Evolutionary conservation across 2,113 vertebrate genomes (phyloP).

Genomic region (Alces alces): DNA sequence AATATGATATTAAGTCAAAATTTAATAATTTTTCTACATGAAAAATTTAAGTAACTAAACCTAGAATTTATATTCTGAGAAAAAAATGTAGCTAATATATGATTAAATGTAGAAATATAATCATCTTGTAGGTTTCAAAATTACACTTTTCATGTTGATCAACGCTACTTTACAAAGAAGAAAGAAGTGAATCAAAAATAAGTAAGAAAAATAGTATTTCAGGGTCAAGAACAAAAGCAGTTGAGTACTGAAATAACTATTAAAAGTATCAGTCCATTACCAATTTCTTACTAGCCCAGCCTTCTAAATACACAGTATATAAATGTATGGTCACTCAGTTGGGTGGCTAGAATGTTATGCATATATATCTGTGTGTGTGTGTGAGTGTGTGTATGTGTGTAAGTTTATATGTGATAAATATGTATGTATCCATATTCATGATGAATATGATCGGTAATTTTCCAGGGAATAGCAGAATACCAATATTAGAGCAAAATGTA

Average conservation of each 20-base stretch:
- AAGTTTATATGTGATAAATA: background rate
- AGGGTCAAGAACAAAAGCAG: background rate
- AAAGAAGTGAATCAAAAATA: background rate
- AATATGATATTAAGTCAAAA: background rate
- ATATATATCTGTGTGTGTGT: background rate
- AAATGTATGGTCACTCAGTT: background rate
- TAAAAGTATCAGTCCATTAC: background rate
- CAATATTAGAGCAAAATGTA: background rate
- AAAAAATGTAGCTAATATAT: background rate
- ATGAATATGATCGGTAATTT: background rate
- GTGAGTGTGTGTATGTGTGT: background rate
- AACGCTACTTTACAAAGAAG: background rate
- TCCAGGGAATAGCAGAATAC: background rate
- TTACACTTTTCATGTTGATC: background rate
- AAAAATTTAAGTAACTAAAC: constrained; percentile 29
- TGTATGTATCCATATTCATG: background rate
- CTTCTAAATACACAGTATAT: background rate
- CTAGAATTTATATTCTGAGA: background rate
- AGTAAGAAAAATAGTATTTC: background rate
- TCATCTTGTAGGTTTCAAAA: background rate
- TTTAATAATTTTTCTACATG: background rate
- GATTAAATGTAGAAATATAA: background rate
- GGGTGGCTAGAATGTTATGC: background rate
- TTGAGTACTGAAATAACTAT: background rate
- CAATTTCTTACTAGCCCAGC: background rate